Evolutionary conservation across 1,140 invertebrate species (phyloP).

Genomic region (Scaptomyza pallida): DNA sequence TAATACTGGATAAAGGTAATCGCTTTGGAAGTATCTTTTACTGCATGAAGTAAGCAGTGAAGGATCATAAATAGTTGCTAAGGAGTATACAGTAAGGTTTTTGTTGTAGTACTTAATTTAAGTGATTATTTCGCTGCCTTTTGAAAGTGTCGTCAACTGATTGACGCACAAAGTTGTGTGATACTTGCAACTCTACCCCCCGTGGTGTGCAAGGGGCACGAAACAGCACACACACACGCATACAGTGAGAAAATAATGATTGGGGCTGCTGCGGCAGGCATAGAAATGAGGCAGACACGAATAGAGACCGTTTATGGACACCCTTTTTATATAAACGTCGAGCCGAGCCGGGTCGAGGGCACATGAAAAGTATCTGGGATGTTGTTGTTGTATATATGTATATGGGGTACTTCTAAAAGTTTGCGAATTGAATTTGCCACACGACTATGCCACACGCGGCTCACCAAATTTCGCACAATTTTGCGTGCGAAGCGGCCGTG

Average conservation of each 20-base stretch:
- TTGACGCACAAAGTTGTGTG: constrained; percentile 21
- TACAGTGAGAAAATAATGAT: neutral
- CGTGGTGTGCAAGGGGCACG: neutral
- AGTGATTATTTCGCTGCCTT: constrained; percentile 16
- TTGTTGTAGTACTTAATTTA: neutral
- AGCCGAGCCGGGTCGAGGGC: too few relatives aligned
- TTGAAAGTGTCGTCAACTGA: constrained; percentile 14
- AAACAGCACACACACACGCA: neutral
- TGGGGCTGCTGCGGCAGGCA: constrained; percentile 6
- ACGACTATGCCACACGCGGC: constrained; percentile 83
- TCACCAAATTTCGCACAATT: constrained; percentile 83
- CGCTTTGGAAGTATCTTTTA: too few relatives aligned
- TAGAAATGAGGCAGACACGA: neutral
- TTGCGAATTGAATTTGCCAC: constrained; percentile 84
- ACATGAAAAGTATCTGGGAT: constrained; percentile 58
- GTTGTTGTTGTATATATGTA: neutral
- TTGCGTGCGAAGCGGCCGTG: constrained; percentile 79
- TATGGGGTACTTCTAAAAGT: constrained; percentile 56
- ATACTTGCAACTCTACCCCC: constrained; percentile 7
- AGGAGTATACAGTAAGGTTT: too few relatives aligned
- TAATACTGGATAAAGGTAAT: too few relatives aligned
- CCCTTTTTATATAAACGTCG: constrained; percentile 31
- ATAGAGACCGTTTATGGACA: neutral
- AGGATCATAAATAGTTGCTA: too few relatives aligned
- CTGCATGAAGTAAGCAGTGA: too few relatives aligned